Evolutionary conservation across 2,797 vertebrate species (phyloP), one percentile per base, ranked within the genome.

Genomic region (Myotis planiceps): DNA sequence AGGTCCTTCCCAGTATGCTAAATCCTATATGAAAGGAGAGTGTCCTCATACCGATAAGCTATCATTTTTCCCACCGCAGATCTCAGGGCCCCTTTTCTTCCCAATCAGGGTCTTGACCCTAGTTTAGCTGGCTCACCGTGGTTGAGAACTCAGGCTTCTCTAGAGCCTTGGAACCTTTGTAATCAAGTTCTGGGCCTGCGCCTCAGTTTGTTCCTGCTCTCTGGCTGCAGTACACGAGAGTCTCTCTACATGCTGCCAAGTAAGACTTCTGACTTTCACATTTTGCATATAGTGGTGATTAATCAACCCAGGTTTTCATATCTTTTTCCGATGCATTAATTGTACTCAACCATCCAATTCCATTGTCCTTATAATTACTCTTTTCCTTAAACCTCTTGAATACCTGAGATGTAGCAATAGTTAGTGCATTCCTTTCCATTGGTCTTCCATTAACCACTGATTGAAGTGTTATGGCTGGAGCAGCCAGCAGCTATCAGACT

Each of bases 321-420:
- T 19, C 34, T 83, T 93, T 95, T 92, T 68, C 55, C 23, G 76
- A 27, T 51, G n/a, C 45, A 63, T 74, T 87, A 68, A 89, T 90
- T 92, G 19, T 65, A 81, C 12, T 63, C 60, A 72, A 60, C 15
- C 42, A 81, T 53, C 51, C 29, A 66, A 47, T 89, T 87, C 45
- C 34, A 49, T 94, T 74, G 37, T 92, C 42, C 42, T 90, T 87
- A 76, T 87, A 65, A 51, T 78, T 51, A 63, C n/a, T 76, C 45
- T 92, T 76, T 75, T 10, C 19, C 29, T 29, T 23, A 76, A 72
- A 34, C 25, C 25, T 94, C n/a, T 83, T 71, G 66, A 69, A 76
- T 81, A 25, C 18, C 47, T 65, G 72, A 76, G 32, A 83, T 90
- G 55, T 9, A 81, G n/a, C 55, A 83, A 10, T 53, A 68, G 23